Evolutionary conservation across 2,113 vertebrate species (phyloP).

Genomic region (Thunnus thynnus): DNA sequence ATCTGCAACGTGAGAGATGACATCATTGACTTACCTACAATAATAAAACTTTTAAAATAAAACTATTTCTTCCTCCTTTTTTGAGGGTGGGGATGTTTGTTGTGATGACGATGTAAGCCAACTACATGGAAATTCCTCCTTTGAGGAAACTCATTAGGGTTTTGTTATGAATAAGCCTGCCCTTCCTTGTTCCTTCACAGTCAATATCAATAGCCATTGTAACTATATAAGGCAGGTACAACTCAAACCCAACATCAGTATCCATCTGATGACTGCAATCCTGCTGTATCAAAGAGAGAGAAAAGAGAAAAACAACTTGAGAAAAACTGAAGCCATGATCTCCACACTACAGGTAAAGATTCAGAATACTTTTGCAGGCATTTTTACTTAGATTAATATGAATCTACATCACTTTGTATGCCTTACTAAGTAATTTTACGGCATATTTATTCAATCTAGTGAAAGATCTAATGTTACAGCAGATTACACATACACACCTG

Average conservation of each 20-base stretch:
- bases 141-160: constrained; percentile 1
- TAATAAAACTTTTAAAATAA: background rate
- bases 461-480: background rate
- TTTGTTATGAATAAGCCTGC: constrained; percentile 10
- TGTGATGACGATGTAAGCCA: background rate
- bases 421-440: background rate
- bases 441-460: background rate
- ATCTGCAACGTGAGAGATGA: constrained; percentile 39
- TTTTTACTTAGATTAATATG: background rate
- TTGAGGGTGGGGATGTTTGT: background rate
- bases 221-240: constrained; percentile 73
- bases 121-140: constrained; percentile 52
- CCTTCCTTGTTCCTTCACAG: constrained; percentile 40
- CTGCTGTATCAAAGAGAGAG: constrained; percentile 21
- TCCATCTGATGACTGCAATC: constrained; percentile 33
- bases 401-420: background rate
- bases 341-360: constrained; percentile 75
- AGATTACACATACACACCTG: constrained; percentile 21
- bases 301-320: constrained; percentile 7
- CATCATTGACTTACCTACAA: constrained; percentile 30
- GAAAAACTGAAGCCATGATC: constrained; percentile 71
- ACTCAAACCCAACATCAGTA: constrained; percentile 51
- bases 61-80: constrained; percentile 3
- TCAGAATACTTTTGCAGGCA: background rate
- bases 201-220: background rate